These are phyloP conservation scores for Karalla daura DNA, from an alignment of 2,797 vertebrate species.

Conservation along the genomic window DNA sequence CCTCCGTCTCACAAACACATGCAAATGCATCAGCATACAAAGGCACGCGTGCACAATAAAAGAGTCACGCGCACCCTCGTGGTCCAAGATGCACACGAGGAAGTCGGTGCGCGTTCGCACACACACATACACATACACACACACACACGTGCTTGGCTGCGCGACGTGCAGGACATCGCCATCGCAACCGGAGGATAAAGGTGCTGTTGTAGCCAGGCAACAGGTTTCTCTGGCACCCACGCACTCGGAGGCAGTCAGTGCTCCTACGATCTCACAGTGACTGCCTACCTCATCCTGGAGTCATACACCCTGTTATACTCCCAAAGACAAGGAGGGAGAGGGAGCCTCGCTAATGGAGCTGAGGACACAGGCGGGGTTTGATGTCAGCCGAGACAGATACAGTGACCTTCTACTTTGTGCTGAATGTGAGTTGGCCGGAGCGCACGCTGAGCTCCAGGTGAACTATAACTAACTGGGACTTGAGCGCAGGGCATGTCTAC, in stretches of 20 bases:
- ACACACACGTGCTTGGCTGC: slow-evolving; percentile 28
- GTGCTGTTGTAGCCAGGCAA: slow-evolving; percentile 84
- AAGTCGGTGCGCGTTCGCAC: slow-evolving; percentile 34
- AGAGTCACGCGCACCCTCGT: background rate
- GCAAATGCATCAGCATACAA: slow-evolving; percentile 43
- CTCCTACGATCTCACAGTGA: slow-evolving; percentile 67
- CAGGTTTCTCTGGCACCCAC: slow-evolving; percentile 82
- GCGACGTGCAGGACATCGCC: slow-evolving; percentile 73
- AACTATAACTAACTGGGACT: slow-evolving; percentile 47
- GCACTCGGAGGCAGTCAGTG: slow-evolving; percentile 70
- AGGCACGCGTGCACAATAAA: slow-evolving; percentile 6
- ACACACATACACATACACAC: slow-evolving; percentile 27
- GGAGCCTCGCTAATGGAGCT: slow-evolving; percentile 63
- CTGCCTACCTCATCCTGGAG: slow-evolving; percentile 76
- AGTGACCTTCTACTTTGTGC: slow-evolving; percentile 69
- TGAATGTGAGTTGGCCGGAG: slow-evolving; percentile 36
- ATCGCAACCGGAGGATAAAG: slow-evolving; percentile 81
- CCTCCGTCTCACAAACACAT: slow-evolving; percentile 15
- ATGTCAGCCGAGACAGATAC: slow-evolving; percentile 59
- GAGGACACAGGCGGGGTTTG: slow-evolving; percentile 53
- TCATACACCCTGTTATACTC: slow-evolving; percentile 75
- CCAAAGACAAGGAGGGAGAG: slow-evolving; percentile 53
- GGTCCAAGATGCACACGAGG: slow-evolving; percentile 6
- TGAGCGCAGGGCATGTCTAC: slow-evolving; percentile 28
- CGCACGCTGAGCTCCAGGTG: slow-evolving; percentile 29